Conservation (phyloP, 2,888 invertebrate species). For the Rotaria sp. region DNA sequence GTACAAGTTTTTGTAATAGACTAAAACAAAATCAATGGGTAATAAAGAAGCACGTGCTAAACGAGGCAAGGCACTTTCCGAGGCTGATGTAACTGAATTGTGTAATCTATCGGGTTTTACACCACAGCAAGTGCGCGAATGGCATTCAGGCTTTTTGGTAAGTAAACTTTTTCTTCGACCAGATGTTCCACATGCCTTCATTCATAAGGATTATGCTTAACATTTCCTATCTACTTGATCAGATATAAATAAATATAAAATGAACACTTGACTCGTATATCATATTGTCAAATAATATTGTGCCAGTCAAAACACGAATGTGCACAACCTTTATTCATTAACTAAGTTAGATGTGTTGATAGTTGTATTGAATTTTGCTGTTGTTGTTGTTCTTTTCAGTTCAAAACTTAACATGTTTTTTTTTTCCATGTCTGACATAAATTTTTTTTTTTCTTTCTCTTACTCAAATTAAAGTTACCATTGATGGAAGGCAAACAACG, state of each 20-base stretch:
- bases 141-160: slow-evolving; percentile 26
- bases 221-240: background rate
- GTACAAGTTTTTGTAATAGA: background rate
- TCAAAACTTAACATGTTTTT: background rate
- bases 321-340: background rate
- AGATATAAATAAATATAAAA: background rate
- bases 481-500: background rate
- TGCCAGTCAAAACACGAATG: background rate
- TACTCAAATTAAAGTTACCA: background rate
- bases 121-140: slow-evolving; percentile 1
- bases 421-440: background rate
- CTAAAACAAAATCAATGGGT: background rate
- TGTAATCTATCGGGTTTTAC: background rate
- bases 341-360: background rate
- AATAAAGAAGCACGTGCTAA: background rate
- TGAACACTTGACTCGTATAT: background rate
- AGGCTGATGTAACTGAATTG: background rate
- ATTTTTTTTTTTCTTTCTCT: background rate
- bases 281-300: background rate
- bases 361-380: background rate
- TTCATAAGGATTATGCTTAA: background rate
- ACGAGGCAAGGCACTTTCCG: background rate
- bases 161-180: background rate
- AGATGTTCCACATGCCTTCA: background rate
- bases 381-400: background rate